Evolutionary conservation across 2,113 vertebrate genomes (phyloP).

Genomic region (Glaucidium brasilianum): DNA sequence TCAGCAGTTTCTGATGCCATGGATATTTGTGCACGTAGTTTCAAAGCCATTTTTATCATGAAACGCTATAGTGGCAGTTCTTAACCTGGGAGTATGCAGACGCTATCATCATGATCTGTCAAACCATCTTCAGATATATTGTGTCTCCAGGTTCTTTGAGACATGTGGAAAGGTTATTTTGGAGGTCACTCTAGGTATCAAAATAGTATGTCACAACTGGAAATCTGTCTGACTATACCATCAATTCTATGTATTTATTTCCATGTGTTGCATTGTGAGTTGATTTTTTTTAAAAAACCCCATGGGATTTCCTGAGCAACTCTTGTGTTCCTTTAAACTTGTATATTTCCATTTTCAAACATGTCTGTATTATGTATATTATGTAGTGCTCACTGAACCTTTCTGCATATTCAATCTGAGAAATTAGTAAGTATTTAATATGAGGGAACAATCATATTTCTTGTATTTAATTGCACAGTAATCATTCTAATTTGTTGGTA

Average conservation of each 20-base stretch:
- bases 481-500: neutral
- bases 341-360: neutral
- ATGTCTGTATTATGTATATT: neutral
- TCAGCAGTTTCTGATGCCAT: neutral
- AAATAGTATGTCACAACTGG: neutral
- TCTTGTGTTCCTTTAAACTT: neutral
- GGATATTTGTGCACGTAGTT: neutral
- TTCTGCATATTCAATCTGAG: neutral
- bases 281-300: neutral
- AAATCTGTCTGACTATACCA: neutral
- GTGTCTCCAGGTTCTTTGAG: neutral
- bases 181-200: neutral
- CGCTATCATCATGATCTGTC: neutral
- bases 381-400: neutral
- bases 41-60: neutral
- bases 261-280: neutral
- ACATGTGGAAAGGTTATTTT: neutral
- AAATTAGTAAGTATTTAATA: neutral
- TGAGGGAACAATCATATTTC: neutral
- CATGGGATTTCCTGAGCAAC: neutral
- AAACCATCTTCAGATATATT: neutral
- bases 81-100: neutral
- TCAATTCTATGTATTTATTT: neutral
- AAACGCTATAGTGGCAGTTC: neutral
- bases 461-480: neutral